Percentiles rank a stretch among this genome's conserved stretches.
Evolutionary conservation across 1,140 invertebrate species (phyloP).

Genomic region (Adoxophyes honmai): DNA sequence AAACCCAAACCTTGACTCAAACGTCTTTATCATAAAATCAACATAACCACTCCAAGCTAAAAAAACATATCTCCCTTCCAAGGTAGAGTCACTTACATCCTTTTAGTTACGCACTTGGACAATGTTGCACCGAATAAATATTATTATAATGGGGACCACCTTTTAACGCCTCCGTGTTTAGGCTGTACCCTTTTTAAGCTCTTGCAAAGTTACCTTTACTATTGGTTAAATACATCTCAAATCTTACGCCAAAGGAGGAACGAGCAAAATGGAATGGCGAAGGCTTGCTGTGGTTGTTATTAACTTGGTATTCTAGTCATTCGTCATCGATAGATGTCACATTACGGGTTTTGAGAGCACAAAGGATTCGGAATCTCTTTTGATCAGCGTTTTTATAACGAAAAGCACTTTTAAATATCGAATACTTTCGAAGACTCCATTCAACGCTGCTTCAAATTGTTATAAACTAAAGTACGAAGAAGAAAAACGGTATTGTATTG

Average conservation of each 20-base stretch:
- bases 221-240: neutral
- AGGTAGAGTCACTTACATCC: no score
- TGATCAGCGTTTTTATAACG: constrained; percentile 25
- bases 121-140: constrained; percentile 31
- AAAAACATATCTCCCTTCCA: no score
- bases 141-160: constrained; percentile 47
- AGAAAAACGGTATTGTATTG: neutral
- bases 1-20: constrained; percentile 17
- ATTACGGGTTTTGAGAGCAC: constrained; percentile 49
- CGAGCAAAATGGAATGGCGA: neutral
- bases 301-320: constrained; percentile 34
- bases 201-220: constrained; percentile 28
- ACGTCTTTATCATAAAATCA: constrained; percentile 44
- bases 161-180: constrained; percentile 68
- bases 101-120: no score
- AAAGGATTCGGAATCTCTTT: constrained; percentile 48
- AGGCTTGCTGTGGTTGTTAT: neutral
- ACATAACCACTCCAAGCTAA: constrained; percentile 15
- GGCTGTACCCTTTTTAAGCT: constrained; percentile 36
- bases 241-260: neutral
- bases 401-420: neutral
- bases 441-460: neutral
- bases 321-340: constrained; percentile 68
- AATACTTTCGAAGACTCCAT: neutral
- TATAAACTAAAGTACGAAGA: neutral